phyloP scores from a whole-genome alignment of 2,797 vertebrate species.

The Smutsia gigantea region DNA sequence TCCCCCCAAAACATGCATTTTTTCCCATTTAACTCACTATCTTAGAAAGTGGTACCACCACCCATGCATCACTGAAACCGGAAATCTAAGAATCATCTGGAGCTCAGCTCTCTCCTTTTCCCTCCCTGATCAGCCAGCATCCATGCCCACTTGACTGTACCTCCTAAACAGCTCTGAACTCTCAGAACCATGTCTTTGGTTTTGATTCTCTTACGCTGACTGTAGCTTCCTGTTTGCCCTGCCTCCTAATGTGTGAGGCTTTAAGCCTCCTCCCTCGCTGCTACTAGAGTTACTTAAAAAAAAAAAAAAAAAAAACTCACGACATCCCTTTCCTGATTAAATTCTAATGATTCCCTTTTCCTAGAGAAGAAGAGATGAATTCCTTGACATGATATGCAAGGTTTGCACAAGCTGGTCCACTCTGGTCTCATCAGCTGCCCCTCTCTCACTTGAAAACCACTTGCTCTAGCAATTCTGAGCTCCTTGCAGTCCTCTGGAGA shows the following conservation, averaged over 20 bases:
- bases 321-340: neutral
- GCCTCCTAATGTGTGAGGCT: neutral
- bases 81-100: neutral
- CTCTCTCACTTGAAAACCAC: neutral
- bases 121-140: no score
- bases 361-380: neutral
- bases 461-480: neutral
- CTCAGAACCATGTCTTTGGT: neutral
- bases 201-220: neutral
- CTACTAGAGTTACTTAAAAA: neutral
- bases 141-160: rapidly evolving
- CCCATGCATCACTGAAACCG: neutral
- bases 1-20: neutral
- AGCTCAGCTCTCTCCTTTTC: neutral
- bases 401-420: neutral
- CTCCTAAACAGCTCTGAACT: neutral
- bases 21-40: neutral
- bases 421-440: neutral
- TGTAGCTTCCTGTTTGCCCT: neutral
- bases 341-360: neutral
- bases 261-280: neutral
- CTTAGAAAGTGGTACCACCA: neutral
- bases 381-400: neutral
- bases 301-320: neutral
- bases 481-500: neutral